Base-by-base conservation (phyloP, 2,888 invertebrate species). In the Apocheima hispidaria region DNA sequence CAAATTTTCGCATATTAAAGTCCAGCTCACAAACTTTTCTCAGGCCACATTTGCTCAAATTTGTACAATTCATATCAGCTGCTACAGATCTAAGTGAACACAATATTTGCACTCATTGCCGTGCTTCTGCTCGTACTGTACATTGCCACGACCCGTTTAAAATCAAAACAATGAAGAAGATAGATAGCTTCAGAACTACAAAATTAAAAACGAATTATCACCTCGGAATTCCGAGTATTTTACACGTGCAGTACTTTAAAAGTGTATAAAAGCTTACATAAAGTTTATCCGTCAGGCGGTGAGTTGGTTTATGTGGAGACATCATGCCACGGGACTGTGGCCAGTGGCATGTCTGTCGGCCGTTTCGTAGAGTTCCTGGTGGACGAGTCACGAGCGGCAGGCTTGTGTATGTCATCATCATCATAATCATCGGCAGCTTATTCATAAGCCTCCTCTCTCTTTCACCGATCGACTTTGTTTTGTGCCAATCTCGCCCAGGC, bases 281-380 rank as follows among this genome's bases (percentile, higher is more conserved):
- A n/a, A n/a, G n/a, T n/a, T n/a, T n/a, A n/a, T n/a, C n/a, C n/a
- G n/a, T n/a, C n/a, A n/a, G n/a, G 44, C 66, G 58, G 65, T 63
- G 63, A 41, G 57, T 43, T 55, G 58, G 65, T 78, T 83, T 82
- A 83, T 83, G 79, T 77, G 61, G 50, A 57, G 63, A 65, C 69
- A 75, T 74, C 84, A 85, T 84, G 84, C 84, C 63, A 79, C 50
- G 49, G n/a, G 54, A 50, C 46, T 68, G 63, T 66, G 66, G 56
- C 70, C 74, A 78, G 72, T 90, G 66, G 89, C 90, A 88, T 91
- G 90, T 79, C 83, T 79, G 74, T 81, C 75, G 76, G 74, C 82
- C 81, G 81, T 90, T 89, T 83, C 70, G 81, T 80, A 70, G 74
- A 66, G 69, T 61, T 72, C 68, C 70, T 74, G 62, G 9, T 48